phyloP scores from a whole-genome alignment of 1,140 invertebrate genomes.

The Tribolium madens region DNA sequence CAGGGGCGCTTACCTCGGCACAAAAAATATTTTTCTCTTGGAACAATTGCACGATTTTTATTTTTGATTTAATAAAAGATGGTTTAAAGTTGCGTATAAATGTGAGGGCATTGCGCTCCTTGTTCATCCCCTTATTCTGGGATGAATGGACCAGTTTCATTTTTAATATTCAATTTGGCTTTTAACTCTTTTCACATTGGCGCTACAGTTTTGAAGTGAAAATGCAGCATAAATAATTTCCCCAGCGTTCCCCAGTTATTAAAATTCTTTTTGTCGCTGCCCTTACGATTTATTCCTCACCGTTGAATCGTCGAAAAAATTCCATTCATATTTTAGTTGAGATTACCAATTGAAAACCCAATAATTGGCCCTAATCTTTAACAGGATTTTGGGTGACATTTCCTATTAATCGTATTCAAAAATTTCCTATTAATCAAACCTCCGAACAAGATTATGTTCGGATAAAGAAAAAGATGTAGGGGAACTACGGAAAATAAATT shows the following conservation, averaged over 20 bases:
- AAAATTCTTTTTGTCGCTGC: conserved; percentile 15
- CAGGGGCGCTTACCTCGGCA: not conserved
- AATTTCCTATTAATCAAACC: conserved; percentile 27
- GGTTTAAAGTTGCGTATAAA: too few relatives aligned
- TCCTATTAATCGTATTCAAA: conserved; percentile 30
- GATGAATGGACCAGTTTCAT: conserved; percentile 7
- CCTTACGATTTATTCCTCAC: not conserved
- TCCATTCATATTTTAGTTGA: conserved; percentile 2
- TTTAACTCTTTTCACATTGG: conserved; percentile 26
- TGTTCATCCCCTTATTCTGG: not conserved
- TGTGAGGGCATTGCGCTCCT: not conserved
- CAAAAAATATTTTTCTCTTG: too few relatives aligned
- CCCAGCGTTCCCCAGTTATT: not conserved
- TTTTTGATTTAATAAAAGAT: too few relatives aligned
- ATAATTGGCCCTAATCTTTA: conserved; percentile 20
- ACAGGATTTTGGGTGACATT: conserved; percentile 15
- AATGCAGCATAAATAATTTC: conserved; percentile 27
- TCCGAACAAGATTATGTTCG: conserved; percentile 5
- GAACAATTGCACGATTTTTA: too few relatives aligned
- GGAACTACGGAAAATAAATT: conserved; percentile 23
- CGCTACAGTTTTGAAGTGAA: not conserved
- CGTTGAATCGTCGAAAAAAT: conserved; percentile 6
- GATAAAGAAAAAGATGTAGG: conserved; percentile 27
- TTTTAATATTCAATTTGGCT: conserved; percentile 38
- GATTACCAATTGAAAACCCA: conserved; percentile 9